Evolutionary conservation across 2,797 vertebrate species (phyloP).

Genomic region (Huso huso): DNA sequence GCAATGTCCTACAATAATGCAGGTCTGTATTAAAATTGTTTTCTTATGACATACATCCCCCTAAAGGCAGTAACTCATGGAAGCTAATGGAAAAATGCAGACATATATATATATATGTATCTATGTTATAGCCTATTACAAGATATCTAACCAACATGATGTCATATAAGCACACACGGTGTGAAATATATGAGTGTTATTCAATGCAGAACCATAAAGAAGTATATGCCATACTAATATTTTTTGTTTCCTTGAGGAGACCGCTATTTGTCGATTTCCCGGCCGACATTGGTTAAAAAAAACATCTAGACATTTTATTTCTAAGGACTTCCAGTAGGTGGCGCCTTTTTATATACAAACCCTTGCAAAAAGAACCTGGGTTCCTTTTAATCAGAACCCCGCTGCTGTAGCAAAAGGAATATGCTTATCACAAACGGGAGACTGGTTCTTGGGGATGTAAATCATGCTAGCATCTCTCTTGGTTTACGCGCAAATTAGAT

Average conservation of each 20-base stretch:
- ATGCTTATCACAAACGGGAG: neutral
- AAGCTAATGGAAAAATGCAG: too few species aligned
- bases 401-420: constrained; percentile 4
- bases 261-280: neutral
- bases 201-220: neutral
- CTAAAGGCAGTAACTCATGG: too few species aligned
- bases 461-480: neutral
- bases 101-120: too few species aligned
- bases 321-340: constrained; percentile 26
- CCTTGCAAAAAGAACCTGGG: constrained; percentile 5
- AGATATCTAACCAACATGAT: neutral
- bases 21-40: too few species aligned
- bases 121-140: too few species aligned
- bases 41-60: too few species aligned
- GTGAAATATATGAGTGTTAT: neutral
- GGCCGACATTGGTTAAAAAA: neutral
- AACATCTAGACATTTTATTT: neutral
- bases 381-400: constrained; percentile 8
- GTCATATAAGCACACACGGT: neutral
- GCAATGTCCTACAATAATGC: too few species aligned
- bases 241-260: neutral
- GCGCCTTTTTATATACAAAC: constrained; percentile 20
- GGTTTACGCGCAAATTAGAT: neutral
- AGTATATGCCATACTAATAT: neutral
- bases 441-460: neutral